These are phyloP conservation scores for Galleria mellonella DNA, from an alignment of 1,140 invertebrate genomes.

Conservation along the genomic window DNA sequence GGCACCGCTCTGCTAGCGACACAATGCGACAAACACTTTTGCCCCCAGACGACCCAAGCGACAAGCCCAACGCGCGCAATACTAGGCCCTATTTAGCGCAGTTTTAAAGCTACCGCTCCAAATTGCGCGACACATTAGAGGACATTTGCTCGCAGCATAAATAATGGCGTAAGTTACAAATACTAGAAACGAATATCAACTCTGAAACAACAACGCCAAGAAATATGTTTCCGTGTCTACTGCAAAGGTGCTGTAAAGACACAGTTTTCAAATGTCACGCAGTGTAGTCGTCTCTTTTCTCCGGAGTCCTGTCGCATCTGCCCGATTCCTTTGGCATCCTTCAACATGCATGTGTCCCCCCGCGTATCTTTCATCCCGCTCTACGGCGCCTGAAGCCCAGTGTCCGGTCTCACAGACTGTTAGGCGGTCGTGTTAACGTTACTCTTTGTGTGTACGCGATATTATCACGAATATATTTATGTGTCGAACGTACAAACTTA, in stretches of 20 bases:
- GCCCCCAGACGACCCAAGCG: constrained; percentile 36
- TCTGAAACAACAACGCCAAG: neutral
- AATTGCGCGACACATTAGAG: constrained; percentile 68
- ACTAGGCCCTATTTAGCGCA: constrained; percentile 30
- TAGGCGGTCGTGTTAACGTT: constrained; percentile 48
- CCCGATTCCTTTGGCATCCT: constrained; percentile 68
- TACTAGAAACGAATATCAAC: too few species aligned
- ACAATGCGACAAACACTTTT: constrained; percentile 51
- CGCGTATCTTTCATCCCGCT: constrained; percentile 68
- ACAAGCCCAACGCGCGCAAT: constrained; percentile 26
- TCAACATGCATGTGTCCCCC: constrained; percentile 56
- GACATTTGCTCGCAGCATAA: constrained; percentile 34
- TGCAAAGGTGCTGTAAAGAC: constrained; percentile 51
- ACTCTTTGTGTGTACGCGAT: constrained; percentile 17
- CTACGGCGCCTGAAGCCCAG: constrained; percentile 47
- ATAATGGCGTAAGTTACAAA: constrained; percentile 25
- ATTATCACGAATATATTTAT: constrained; percentile 39
- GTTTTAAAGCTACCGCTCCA: constrained; percentile 46
- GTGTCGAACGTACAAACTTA: constrained; percentile 30
- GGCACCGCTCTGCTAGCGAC: constrained; percentile 38
- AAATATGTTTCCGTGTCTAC: constrained; percentile 8
- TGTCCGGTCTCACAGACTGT: constrained; percentile 57
- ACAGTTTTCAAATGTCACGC: constrained; percentile 72
- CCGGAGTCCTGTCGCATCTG: constrained; percentile 70
- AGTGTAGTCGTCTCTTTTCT: constrained; percentile 72